Conservation (phyloP, 2,113 vertebrate genomes). For the Campylomormyrus tamandua region DNA sequence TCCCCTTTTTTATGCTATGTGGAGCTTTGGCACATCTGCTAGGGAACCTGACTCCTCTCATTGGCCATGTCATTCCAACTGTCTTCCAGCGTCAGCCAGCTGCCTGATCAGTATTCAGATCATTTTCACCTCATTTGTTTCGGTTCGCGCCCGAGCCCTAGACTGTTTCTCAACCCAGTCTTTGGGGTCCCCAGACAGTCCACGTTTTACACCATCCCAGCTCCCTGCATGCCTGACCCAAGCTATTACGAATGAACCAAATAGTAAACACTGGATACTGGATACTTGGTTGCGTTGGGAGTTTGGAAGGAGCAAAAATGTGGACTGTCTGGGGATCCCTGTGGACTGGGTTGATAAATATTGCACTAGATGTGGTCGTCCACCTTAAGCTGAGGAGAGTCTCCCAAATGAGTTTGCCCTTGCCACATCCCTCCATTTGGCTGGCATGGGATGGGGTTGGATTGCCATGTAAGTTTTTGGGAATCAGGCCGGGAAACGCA, state of each 20-base stretch:
- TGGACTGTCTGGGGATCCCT: neutral
- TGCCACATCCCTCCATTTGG: neutral
- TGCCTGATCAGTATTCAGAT: neutral
- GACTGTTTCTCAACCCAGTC: neutral
- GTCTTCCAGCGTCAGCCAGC: neutral
- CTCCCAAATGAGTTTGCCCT: neutral
- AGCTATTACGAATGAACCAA: neutral
- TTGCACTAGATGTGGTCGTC: neutral
- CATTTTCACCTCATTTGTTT: neutral
- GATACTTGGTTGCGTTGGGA: neutral
- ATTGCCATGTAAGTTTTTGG: neutral
- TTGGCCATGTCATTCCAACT: neutral
- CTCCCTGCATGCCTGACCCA: neutral
- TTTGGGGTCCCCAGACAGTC: neutral
- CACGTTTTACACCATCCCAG: neutral
- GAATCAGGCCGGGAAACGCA: neutral
- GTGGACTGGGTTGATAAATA: neutral
- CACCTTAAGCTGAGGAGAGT: neutral
- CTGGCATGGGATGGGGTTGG: neutral
- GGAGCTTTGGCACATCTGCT: neutral
- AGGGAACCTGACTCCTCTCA: neutral
- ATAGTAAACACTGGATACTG: neutral
- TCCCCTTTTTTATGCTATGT: neutral
- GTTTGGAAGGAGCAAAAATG: neutral
- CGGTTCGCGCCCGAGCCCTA: neutral